Evolutionary conservation across 1,140 invertebrate genomes (phyloP).

Genomic region (Lysiphlebus fabarum): DNA sequence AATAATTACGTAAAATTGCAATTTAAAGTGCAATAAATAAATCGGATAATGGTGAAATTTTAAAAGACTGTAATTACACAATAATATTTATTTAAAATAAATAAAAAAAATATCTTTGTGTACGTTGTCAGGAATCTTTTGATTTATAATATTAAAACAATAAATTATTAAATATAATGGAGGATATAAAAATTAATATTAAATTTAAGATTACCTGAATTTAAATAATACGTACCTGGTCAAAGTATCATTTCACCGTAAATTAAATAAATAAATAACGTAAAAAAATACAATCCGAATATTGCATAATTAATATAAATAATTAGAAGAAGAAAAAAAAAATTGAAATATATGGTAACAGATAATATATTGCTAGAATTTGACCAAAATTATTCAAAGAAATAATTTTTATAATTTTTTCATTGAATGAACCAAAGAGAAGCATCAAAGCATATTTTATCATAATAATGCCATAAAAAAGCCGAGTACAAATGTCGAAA

Average conservation of each 20-base stretch:
- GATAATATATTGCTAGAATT: neutral
- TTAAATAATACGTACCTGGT: neutral
- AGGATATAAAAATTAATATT: neutral
- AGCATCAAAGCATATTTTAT: constrained; percentile 41
- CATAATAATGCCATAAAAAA: constrained; percentile 33
- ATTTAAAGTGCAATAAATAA: constrained; percentile 9
- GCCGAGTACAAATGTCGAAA: constrained; percentile 42
- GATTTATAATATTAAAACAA: too few relatives aligned
- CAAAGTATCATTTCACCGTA: constrained; percentile 1
- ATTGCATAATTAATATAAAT: neutral
- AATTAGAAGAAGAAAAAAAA: neutral
- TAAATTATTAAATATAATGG: too few relatives aligned
- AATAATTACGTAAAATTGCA: constrained; percentile 15
- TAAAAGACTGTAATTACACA: constrained; percentile 30
- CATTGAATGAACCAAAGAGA: constrained; percentile 24
- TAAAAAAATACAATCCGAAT: neutral
- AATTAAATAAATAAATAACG: constrained; percentile 10
- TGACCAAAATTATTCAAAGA: constrained; percentile 14
- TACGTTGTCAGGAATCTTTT: too few relatives aligned
- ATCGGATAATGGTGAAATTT: constrained; percentile 31
- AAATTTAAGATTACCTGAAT: neutral
- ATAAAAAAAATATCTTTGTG: neutral
- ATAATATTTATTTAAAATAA: neutral
- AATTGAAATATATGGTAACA: neutral
- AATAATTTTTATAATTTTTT: neutral